Base-by-base conservation (phyloP, 2,113 vertebrate species). In the Phasianus colchicus region DNA sequence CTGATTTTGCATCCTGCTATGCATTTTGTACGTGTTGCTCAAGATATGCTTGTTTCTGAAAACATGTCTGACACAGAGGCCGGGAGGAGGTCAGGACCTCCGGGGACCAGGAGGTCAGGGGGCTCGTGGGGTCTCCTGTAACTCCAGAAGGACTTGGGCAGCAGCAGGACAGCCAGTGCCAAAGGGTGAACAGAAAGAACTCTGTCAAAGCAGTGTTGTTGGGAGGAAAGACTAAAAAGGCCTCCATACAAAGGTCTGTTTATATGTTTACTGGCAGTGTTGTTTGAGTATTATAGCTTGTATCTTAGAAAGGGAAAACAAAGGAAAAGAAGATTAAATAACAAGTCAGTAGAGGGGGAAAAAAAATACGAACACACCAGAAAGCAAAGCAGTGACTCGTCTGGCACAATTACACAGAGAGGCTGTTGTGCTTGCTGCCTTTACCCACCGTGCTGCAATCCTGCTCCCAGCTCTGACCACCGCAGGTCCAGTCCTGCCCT, bases 161-260 rank as follows among this genome's bases (percentile, higher is more conserved):
- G 55, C 81, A 78, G 70, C 58, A 65, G 36, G 24, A 67, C 7
- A 4, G 55, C 22, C 88, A 61, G 30, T 29, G 36, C 60, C 20
- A 75, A 64, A 8, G 64, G 70, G 29, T 36, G 57, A 55, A 78
- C 0, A 1, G 75, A 80, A 75, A 89, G 93, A 89, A 42, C 83
- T 88, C 73, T 83, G 69, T 84, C 86, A 96, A 91, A 85, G 52
- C 61, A 89, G 57, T 60, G n/a, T 52, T 77, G 30, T 32, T 36
- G 60, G 61, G 57, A 86, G 43, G n/a, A 40, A 18, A 69, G 30
- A 43, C 67, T 75, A 60, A 88, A 85, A 72, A 38, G 29, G 43
- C 11, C 30, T 50, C 83, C 21, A 20, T 21, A 72, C 43, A 92
- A 90, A 55, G 38, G 45, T 5, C 27, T 82, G n/a, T 93, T 87